phyloP scores from a whole-genome alignment of 2,888 invertebrate genomes.

The Icerya purchasi region DNA sequence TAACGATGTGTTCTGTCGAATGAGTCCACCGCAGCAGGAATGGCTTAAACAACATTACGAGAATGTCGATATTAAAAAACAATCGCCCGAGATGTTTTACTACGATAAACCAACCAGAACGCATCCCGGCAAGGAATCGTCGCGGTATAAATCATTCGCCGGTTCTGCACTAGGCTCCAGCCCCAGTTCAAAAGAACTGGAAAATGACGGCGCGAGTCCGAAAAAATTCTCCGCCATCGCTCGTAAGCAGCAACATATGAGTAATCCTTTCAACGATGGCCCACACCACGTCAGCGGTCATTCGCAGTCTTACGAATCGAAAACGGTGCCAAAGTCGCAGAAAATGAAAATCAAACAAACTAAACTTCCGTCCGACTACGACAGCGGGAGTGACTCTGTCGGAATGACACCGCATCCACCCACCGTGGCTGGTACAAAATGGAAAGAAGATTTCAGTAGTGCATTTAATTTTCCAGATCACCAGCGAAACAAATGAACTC shows the following conservation, averaged over 20 bases:
- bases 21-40: too few species aligned
- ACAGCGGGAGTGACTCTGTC: slow-evolving; percentile 9
- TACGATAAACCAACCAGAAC: too few species aligned
- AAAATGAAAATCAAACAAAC: slow-evolving; percentile 7
- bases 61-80: too few species aligned
- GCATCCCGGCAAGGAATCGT: too few species aligned
- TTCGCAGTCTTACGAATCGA: slow-evolving; percentile 2
- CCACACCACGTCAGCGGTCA: not conserved
- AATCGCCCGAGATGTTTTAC: too few species aligned
- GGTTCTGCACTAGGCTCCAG: not conserved
- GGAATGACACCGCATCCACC: too few species aligned
- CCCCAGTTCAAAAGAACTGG: slow-evolving; percentile 1
- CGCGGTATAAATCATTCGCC: too few species aligned
- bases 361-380: slow-evolving; percentile 2
- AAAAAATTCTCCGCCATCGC: too few species aligned
- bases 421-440: not conserved
- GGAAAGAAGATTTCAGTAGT: slow-evolving; percentile 8
- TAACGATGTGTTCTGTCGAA: too few species aligned
- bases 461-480: slow-evolving; percentile 4
- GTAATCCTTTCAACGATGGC: slow-evolving; percentile 11
- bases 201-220: slow-evolving; percentile 3
- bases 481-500: too few species aligned
- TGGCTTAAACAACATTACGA: too few species aligned
- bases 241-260: too few species aligned
- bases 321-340: slow-evolving; percentile 8